Evolutionary conservation across 2,113 vertebrate genomes (phyloP).

Genomic region (Perca schrenkii): DNA sequence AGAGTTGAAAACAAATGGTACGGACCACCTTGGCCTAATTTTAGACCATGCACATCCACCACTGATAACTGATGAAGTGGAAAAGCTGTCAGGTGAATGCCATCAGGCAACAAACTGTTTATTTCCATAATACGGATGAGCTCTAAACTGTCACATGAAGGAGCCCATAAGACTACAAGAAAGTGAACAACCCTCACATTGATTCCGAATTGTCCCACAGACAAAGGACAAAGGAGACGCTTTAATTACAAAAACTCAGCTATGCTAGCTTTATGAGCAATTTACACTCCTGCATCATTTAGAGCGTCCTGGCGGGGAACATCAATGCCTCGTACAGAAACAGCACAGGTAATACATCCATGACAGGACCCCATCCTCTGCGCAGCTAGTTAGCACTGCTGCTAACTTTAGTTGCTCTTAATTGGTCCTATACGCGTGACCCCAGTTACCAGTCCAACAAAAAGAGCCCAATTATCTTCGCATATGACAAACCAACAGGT

Average conservation of each 20-base stretch:
- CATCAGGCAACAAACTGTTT: background rate
- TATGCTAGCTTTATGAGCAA: background rate
- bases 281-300: too few species aligned
- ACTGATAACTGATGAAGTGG: background rate
- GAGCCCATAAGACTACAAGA: background rate
- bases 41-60: background rate
- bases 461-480: background rate
- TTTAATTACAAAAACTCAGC: background rate
- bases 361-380: background rate
- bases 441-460: background rate
- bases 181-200: background rate
- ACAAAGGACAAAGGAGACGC: background rate
- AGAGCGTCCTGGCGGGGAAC: too few species aligned
- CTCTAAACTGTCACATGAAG: slow-evolving; percentile 8
- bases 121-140: background rate
- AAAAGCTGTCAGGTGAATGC: background rate
- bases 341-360: too few species aligned
- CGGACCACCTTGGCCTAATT: background rate
- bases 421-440: background rate
- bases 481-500: background rate
- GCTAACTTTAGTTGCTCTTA: background rate
- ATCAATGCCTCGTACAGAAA: too few species aligned
- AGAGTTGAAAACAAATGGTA: background rate
- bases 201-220: background rate
- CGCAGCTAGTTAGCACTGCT: background rate